Evolutionary conservation across 2,797 vertebrate species (phyloP).

Genomic region (Balearica regulorum): DNA sequence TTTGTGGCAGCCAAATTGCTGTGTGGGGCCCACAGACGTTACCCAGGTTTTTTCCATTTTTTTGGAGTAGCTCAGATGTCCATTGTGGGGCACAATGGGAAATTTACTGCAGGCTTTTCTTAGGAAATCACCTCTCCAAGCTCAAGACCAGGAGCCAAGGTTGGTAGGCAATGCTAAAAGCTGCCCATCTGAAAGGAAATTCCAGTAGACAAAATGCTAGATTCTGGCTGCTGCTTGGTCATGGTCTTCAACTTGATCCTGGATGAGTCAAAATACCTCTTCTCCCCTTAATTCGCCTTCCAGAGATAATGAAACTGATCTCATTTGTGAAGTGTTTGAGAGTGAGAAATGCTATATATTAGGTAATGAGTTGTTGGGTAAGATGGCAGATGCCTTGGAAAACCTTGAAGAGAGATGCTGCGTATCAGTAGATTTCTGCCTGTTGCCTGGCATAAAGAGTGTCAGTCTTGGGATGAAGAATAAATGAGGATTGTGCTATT

Average conservation of each 20-base stretch:
- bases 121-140: background rate
- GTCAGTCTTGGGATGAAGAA: background rate
- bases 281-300: background rate
- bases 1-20: background rate
- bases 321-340: background rate
- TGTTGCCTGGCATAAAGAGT: background rate
- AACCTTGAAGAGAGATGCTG: background rate
- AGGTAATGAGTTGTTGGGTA: background rate
- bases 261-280: background rate
- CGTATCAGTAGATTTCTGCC: background rate
- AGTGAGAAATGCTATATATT: background rate
- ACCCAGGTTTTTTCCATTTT: background rate
- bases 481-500: background rate
- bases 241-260: background rate
- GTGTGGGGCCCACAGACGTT: background rate
- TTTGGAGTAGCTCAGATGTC: background rate
- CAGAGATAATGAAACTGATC: background rate
- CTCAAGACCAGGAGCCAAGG: background rate
- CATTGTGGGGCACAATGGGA: background rate
- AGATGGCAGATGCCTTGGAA: background rate
- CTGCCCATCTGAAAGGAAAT: background rate
- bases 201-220: background rate
- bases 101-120: background rate
- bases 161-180: background rate
- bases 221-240: background rate